Base-by-base conservation (phyloP, 2,888 invertebrate genomes). In the Hoplodrina ambigua region DNA sequence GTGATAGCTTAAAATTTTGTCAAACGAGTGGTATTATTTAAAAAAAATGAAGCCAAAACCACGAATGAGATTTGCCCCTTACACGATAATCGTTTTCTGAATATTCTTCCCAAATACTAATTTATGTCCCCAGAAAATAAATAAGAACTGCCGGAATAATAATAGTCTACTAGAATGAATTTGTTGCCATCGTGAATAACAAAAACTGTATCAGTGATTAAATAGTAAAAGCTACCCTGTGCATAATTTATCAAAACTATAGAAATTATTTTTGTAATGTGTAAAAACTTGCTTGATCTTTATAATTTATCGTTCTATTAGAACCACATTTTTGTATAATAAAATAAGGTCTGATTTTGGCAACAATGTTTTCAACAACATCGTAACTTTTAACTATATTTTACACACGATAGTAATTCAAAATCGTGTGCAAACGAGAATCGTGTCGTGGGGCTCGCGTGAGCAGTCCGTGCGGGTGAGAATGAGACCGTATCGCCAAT, bases 1-100 rank as follows among this genome's bases (percentile, higher is more conserved):
- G 94, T 94, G 94, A 94, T 88, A 94, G 93, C 92, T 93, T 89
- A 90, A 90, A 91, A 93, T 93, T 94, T 93, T 91, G 92, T 93
- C 91, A 94, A 94, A 94, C 95, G 89, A 94, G 94, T 94, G 94
- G 90, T 93, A 94, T 94, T 95, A 94, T 92, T 92, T 76, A 85
- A 80, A 80, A 91, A 92, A 90, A 92, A 94, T 94, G 94, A 96
- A 94, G 95, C 95, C 95, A 94, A 95, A 95, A 95, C 94, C 95
- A 94, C 94, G 93, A 88, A 95, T 95, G 95, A 94, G 81, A 86
- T 89, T 86, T 87, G 87, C 88, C 89, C 89, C 87, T 87, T 83
- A 81, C 87, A 87, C 89, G 88, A 90, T 88, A 83, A 82, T 86
- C 86, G 85, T 83, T 80, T 81, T 78, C 50, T 69, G 50, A 60